These are phyloP conservation scores for Anguilla marmorata DNA, from an alignment of 2,797 vertebrate genomes.

Conservation along the genomic window DNA sequence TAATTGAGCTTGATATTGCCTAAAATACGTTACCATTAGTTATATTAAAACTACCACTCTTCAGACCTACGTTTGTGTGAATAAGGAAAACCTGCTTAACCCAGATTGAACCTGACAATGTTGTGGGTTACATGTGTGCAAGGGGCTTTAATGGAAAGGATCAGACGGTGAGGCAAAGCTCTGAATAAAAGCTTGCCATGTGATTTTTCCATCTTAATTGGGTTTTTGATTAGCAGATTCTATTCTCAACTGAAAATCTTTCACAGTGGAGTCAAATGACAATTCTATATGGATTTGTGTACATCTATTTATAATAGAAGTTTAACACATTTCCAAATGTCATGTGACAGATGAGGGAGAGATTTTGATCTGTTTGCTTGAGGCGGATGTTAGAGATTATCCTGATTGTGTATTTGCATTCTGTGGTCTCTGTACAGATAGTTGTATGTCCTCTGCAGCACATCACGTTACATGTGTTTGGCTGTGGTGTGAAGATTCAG, in stretches of 20 bases:
- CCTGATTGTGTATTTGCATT: conserved; percentile 3
- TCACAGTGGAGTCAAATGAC: background rate
- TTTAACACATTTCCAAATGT: background rate
- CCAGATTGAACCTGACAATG: no score
- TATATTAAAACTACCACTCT: no score
- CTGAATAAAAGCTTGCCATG: background rate
- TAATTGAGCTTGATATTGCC: background rate
- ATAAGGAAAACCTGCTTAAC: no score
- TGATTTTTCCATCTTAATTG: background rate
- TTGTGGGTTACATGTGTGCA: background rate
- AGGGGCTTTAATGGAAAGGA: no score
- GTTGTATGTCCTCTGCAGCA: background rate
- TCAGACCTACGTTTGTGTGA: no score
- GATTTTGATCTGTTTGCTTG: background rate
- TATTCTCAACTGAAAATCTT: background rate
- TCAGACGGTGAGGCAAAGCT: background rate
- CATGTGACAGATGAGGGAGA: background rate
- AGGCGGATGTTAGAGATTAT: background rate
- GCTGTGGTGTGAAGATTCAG: background rate
- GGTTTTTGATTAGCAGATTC: background rate
- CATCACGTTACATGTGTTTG: background rate
- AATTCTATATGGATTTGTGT: background rate
- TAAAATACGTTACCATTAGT: no score
- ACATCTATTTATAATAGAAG: background rate
- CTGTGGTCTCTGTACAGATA: background rate